Percentiles rank a stretch among this genome's conserved stretches.
Conservation (phyloP, 2,888 invertebrate genomes). For the Temnothorax rugatulus region DNA sequence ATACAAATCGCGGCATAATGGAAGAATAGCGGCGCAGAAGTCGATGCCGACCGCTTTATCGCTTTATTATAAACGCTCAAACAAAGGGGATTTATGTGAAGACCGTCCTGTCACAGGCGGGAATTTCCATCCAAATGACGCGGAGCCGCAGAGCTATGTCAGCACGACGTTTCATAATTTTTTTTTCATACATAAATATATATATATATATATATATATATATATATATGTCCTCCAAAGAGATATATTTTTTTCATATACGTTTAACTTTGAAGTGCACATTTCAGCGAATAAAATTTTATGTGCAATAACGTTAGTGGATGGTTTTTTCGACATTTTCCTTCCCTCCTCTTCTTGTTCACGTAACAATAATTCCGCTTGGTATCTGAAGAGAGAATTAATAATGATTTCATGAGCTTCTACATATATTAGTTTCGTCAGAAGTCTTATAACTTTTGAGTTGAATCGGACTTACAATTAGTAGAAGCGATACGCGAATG, state of each 20-base stretch:
- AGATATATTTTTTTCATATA: background rate
- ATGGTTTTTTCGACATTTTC: background rate
- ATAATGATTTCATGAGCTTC: slow-evolving; percentile 2
- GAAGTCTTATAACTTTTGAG: background rate
- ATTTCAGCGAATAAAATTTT: background rate
- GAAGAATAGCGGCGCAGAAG: slow-evolving; percentile 49
- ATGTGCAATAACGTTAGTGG: background rate
- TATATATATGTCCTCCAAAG: background rate
- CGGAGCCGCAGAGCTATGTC: background rate
- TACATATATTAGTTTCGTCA: background rate
- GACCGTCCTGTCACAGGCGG: slow-evolving; percentile 36
- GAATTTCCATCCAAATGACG: slow-evolving; percentile 51
- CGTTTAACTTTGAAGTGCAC: slow-evolving; percentile 1
- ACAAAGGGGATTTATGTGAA: slow-evolving; percentile 39
- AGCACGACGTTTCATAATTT: slow-evolving; percentile 3
- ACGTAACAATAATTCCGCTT: background rate
- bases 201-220: too few species aligned
- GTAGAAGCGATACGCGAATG: background rate
- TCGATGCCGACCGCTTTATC: slow-evolving; percentile 52
- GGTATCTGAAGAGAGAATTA: background rate
- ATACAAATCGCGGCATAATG: slow-evolving; percentile 52
- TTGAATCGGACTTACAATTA: background rate
- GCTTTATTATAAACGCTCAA: slow-evolving; percentile 50
- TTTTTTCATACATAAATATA: background rate
- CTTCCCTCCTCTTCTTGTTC: background rate